These are phyloP conservation scores for Chlorops oryzae DNA, from an alignment of 1,140 invertebrate species.

Conservation along the genomic window DNA sequence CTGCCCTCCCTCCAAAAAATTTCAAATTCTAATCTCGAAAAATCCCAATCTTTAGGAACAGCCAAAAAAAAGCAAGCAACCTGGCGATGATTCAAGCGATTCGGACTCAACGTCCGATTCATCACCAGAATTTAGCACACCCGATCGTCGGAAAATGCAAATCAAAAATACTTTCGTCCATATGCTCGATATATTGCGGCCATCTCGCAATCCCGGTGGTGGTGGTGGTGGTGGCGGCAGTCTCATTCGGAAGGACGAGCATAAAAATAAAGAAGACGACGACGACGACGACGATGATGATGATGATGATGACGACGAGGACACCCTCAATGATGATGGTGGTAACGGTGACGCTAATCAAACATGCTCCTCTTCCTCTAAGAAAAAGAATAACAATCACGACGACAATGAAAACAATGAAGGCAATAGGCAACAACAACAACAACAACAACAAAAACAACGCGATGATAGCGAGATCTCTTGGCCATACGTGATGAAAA, in stretches of 20 bases:
- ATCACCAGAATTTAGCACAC: constrained; percentile 17
- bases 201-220: constrained; percentile 36
- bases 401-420: constrained; percentile 1
- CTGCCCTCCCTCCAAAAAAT: no score
- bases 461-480: no score
- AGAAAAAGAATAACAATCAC: constrained; percentile 4
- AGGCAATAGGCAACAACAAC: constrained; percentile 3
- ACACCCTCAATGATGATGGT: neutral
- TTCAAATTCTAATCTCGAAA: no score
- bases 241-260: no score
- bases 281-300: constrained; percentile 31
- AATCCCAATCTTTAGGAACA: no score
- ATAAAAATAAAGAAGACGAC: constrained; percentile 37
- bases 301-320: constrained; percentile 4
- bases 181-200: constrained; percentile 30
- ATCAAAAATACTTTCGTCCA: constrained; percentile 26
- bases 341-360: constrained; percentile 1
- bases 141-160: constrained; percentile 13
- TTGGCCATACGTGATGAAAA: no score
- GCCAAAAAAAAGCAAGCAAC: constrained; percentile 14
- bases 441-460: constrained; percentile 3
- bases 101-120: constrained; percentile 40
- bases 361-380: constrained; percentile 8
- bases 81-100: constrained; percentile 34
- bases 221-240: no score